Conservation (phyloP, 23 tunicate species). For the Diplosoma virens region DNA sequence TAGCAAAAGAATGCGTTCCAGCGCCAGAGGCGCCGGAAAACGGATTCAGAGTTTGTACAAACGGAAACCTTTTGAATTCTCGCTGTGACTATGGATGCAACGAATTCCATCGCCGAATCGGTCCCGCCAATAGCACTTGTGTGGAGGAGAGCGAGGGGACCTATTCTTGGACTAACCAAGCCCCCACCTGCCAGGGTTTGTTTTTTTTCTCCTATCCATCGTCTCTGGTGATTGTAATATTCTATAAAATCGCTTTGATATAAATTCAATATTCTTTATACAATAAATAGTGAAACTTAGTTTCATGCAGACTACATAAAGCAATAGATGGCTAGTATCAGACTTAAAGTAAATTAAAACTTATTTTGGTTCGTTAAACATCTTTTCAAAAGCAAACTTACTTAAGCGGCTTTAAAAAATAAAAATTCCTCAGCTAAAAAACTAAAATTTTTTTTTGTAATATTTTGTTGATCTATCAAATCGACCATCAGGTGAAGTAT, state of each 20-base stretch:
- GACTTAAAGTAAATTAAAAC: background rate
- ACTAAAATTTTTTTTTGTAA: no score
- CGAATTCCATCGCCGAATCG: slow-evolving; percentile 54
- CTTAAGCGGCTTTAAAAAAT: no score
- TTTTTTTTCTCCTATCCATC: no score
- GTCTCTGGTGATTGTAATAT: no score
- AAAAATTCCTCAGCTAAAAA: no score
- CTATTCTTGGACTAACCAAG: slow-evolving; percentile 37
- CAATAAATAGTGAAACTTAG: no score
- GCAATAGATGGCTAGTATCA: no score
- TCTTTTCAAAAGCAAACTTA: background rate
- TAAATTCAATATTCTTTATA: no score
- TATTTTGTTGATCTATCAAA: no score
- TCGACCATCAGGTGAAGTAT: no score
- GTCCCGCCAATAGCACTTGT: slow-evolving; percentile 46
- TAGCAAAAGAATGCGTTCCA: slow-evolving; percentile 51
- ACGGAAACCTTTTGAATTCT: slow-evolving; percentile 73
- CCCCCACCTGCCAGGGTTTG: slow-evolving; percentile 69
- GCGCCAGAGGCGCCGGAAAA: slow-evolving; percentile 63
- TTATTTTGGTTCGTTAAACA: background rate
- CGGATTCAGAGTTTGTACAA: slow-evolving; percentile 60
- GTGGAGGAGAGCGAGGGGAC: slow-evolving; percentile 28
- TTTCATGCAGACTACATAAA: no score
- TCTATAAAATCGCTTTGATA: no score
- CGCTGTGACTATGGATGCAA: slow-evolving; percentile 69